Evolutionary conservation across 2,797 vertebrate genomes (phyloP), one percentile per base, ranked within the genome.

Genomic region (Rhynchotus rufescens): DNA sequence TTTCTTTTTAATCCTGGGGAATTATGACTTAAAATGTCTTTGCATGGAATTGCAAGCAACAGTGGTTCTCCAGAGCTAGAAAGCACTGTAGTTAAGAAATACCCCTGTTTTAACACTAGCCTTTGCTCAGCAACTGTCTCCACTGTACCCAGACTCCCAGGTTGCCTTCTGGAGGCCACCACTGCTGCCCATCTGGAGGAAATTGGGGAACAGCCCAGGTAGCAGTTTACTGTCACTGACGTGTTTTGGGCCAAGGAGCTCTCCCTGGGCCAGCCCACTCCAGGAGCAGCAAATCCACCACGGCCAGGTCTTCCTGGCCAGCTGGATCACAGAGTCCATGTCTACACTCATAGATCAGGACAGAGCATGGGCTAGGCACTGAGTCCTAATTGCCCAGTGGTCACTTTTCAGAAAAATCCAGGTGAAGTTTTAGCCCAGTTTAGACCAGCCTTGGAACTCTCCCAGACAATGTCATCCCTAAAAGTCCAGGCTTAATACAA

Each of bases 61-160:
- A 42, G 30, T 2, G 36, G 45, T 54, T 10, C 12, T 76, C 30
- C 54, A 0, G 0, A 62, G 36, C 0, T 22, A 22, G 34, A 36
- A 38, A 21, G 52, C 30, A 16, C 52, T 17, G 6, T 54, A 54
- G 52, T n/a, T 56, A 56, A 30, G 52, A 56, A 56, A 56, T 17
- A 28, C 5, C 28, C 28, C 52, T n/a, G 15, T 36, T n/a, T 56
- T 56, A 17, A n/a, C 9, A 17, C 28, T 17, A 11, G 52, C 6
- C 25, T 17, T 19, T 56, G 52, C 28, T n/a, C 52, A n/a, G 15
- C 17, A 30, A 10, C 52, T n/a, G 28, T n/a, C 28, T 16, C 52
- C 52, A 56, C 52, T 19, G 14, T 16, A n/a, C 28, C 12, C 4
- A 16, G 11, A 56, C 52, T n/a, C 28, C 52, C n/a, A 56, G 52